phyloP scores from a whole-genome alignment of 1,140 invertebrate species.

The Dendroctonus valens region DNA sequence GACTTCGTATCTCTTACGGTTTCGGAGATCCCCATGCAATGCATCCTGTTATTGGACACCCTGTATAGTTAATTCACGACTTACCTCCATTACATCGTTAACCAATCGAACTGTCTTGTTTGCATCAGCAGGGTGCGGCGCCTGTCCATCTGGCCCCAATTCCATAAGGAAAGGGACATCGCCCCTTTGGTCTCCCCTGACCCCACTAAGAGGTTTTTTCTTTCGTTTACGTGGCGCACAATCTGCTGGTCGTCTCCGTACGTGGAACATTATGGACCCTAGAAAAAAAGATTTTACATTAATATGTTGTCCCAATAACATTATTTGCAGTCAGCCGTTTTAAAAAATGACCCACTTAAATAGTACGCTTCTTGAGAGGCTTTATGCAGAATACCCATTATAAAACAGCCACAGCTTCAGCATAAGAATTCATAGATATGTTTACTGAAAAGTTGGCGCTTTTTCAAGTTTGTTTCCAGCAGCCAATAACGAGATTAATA shows the following conservation, averaged over 20 bases:
- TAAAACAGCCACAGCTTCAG: not conserved
- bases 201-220: slow-evolving; percentile 75
- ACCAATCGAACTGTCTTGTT: slow-evolving; percentile 60
- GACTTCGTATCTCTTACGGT: no score
- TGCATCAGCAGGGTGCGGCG: slow-evolving; percentile 55
- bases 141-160: slow-evolving; percentile 60
- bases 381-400: no score
- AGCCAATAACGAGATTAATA: no score
- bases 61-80: slow-evolving; percentile 1
- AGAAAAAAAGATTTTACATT: slow-evolving; percentile 39
- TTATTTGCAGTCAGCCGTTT: no score
- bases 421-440: not conserved
- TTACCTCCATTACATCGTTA: slow-evolving; percentile 63
- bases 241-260: slow-evolving; percentile 83
- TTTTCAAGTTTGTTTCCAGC: no score
- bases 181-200: slow-evolving; percentile 49
- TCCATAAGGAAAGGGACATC: slow-evolving; percentile 59
- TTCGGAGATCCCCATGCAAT: no score
- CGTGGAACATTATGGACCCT: slow-evolving; percentile 95
- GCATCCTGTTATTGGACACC: no score
- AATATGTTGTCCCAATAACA: not conserved
- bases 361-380: no score
- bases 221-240: slow-evolving; percentile 85
- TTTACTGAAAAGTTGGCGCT: not conserved
- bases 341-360: no score